Conservation (phyloP, 2,113 vertebrate genomes). For the Pelobates fuscus region DNA sequence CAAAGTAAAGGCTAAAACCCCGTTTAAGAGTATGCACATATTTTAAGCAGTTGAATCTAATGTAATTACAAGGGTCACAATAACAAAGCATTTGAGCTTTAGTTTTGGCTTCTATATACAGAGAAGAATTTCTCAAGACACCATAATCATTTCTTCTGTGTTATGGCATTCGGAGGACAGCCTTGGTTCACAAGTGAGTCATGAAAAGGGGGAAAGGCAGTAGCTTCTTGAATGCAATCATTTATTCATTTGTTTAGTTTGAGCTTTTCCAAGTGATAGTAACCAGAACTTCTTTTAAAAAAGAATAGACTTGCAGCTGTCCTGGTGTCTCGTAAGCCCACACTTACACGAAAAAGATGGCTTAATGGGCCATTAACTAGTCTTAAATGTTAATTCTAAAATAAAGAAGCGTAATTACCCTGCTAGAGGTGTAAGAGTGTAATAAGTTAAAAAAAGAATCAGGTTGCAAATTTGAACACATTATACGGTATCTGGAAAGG, state of each 20-base stretch:
- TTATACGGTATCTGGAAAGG: too few relatives aligned
- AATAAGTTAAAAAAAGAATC: too few relatives aligned
- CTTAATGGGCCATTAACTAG: constrained; percentile 65
- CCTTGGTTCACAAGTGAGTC: constrained; percentile 76
- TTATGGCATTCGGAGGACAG: constrained; percentile 83
- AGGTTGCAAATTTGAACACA: too few relatives aligned
- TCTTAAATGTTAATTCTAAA: constrained; percentile 58
- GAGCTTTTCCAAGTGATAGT: constrained; percentile 75
- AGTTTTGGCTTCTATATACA: constrained; percentile 75
- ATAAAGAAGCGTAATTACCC: too few relatives aligned
- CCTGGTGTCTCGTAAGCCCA: constrained; percentile 46
- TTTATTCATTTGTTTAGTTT: constrained; percentile 84
- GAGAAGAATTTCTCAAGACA: constrained; percentile 78
- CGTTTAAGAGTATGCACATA: constrained; percentile 77
- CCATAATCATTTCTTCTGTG: constrained; percentile 77
- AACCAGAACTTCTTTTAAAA: constrained; percentile 76
- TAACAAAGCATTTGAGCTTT: constrained; percentile 95
- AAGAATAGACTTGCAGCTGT: constrained; percentile 76
- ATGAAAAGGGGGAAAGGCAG: constrained; percentile 65
- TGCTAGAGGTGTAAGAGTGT: too few relatives aligned
- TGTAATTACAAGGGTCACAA: constrained; percentile 94
- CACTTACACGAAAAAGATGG: constrained; percentile 54
- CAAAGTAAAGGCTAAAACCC: constrained; percentile 83
- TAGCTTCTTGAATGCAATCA: constrained; percentile 79
- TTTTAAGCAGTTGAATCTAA: constrained; percentile 83